A percentile compares a stretch with the other conserved stretches of the same genome.
These are phyloP conservation scores for Platerodrilus igneus DNA, from an alignment of 2,888 invertebrate genomes.

Conservation along the genomic window DNA sequence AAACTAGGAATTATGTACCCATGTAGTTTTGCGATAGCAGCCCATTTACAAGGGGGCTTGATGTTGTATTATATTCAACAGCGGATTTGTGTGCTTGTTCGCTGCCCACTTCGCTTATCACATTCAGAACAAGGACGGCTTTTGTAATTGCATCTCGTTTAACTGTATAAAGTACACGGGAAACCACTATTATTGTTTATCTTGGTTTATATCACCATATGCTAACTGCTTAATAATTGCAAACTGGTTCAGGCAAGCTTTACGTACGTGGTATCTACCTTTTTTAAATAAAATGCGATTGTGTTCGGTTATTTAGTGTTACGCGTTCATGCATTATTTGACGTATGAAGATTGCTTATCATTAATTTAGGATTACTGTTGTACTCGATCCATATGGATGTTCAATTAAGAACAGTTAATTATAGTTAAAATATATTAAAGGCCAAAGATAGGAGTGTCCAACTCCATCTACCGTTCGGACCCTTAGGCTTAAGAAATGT, in stretches of 20 bases:
- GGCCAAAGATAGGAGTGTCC: too few relatives aligned
- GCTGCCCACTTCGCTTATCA: conserved; percentile 35
- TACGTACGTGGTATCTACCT: conserved; percentile 16
- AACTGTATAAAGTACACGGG: conserved; percentile 37
- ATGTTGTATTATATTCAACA: too few relatives aligned
- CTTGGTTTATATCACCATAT: conserved; percentile 37
- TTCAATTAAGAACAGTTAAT: too few relatives aligned
- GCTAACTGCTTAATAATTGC: conserved; percentile 37
- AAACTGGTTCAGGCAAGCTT: conserved; percentile 28
- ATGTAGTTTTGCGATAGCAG: conserved; percentile 26
- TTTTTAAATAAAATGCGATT: conserved; percentile 22
- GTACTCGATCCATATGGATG: too few relatives aligned
- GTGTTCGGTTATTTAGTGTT: conserved; percentile 21
- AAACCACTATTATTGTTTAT: conserved; percentile 39
- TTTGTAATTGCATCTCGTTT: conserved; percentile 39
- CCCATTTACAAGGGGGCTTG: conserved; percentile 25
- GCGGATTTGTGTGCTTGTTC: conserved; percentile 30
- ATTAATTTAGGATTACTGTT: too few relatives aligned
- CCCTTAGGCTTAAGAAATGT: too few relatives aligned
- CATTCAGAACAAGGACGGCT: conserved; percentile 34
- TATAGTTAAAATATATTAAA: too few relatives aligned
- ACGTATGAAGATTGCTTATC: conserved; percentile 11
- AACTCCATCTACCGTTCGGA: too few relatives aligned
- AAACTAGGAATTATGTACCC: too few relatives aligned
- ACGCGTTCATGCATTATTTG: conserved; percentile 13